Conservation (phyloP, 1,140 invertebrate species). For the Wasmannia auropunctata region DNA sequence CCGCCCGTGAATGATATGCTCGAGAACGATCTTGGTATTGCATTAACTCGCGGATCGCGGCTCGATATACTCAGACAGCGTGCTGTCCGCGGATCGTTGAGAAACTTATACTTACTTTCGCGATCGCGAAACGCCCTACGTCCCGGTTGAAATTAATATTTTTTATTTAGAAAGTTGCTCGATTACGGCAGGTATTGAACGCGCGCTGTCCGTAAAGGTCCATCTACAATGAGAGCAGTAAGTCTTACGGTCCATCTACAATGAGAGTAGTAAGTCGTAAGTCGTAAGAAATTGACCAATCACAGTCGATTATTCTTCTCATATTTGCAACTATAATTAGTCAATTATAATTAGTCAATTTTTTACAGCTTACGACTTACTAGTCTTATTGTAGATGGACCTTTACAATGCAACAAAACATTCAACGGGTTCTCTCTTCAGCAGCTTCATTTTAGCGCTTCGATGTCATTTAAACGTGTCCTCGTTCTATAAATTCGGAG, state of each 20-base stretch:
- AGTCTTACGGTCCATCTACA: no score
- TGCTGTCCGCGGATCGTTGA: not conserved
- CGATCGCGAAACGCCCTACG: not conserved
- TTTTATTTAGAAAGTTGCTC: not conserved
- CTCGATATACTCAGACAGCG: constrained; percentile 1
- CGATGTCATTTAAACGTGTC: not conserved
- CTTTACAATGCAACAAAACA: constrained; percentile 31
- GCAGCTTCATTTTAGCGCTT: not conserved
- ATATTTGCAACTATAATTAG: no score
- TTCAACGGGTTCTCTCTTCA: not conserved
- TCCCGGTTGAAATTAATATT: constrained; percentile 30
- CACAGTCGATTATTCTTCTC: no score
- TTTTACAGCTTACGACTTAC: no score
- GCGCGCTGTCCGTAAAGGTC: not conserved
- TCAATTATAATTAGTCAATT: no score
- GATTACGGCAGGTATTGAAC: not conserved
- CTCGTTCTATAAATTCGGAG: not conserved
- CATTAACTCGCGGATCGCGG: constrained; percentile 34
- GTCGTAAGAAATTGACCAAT: no score
- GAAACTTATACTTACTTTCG: constrained; percentile 9
- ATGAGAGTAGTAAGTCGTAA: no score
- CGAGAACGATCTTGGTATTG: constrained; percentile 48
- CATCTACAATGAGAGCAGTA: no score
- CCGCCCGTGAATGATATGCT: constrained; percentile 47
- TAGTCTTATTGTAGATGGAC: no score